phyloP scores from a whole-genome alignment of 2,888 invertebrate genomes.

The Diaprepes abbreviatus region DNA sequence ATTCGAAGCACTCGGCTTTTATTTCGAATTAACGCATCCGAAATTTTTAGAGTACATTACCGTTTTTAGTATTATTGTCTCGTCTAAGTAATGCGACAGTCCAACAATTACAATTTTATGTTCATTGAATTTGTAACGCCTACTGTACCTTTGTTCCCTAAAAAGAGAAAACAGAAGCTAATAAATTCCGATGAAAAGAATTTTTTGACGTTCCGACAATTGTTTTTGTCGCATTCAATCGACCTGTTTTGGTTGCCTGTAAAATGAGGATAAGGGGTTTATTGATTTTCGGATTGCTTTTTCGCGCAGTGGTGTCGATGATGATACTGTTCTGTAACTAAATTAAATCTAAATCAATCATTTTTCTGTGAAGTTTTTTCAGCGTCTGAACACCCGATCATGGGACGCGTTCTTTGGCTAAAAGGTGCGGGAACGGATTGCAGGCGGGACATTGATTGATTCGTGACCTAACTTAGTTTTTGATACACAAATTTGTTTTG shows the following conservation, averaged over 20 bases:
- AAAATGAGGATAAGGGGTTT: constrained; percentile 34
- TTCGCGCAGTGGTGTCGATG: constrained; percentile 26
- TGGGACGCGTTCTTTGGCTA: too few species aligned
- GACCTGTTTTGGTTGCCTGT: constrained; percentile 34
- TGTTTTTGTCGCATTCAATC: constrained; percentile 26
- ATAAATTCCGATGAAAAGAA: constrained; percentile 12
- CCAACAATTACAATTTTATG: not conserved
- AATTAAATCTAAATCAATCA: too few species aligned
- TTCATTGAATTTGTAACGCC: not conserved
- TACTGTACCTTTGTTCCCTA: not conserved
- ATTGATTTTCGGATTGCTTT: constrained; percentile 33
- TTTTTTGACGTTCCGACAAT: constrained; percentile 16
- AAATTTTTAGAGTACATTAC: not conserved
- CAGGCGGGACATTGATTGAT: too few species aligned
- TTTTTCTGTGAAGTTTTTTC: too few species aligned
- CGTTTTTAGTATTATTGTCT: not conserved
- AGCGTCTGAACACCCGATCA: too few species aligned
- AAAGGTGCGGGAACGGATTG: too few species aligned
- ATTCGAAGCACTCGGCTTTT: too few species aligned
- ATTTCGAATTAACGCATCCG: not conserved
- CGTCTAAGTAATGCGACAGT: not conserved
- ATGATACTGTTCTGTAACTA: not conserved
- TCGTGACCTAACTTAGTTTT: too few species aligned
- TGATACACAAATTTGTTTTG: too few species aligned
- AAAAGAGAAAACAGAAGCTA: constrained; percentile 11